phyloP scores from a whole-genome alignment of 1,140 invertebrate species.

The Drosophila rufa region DNA sequence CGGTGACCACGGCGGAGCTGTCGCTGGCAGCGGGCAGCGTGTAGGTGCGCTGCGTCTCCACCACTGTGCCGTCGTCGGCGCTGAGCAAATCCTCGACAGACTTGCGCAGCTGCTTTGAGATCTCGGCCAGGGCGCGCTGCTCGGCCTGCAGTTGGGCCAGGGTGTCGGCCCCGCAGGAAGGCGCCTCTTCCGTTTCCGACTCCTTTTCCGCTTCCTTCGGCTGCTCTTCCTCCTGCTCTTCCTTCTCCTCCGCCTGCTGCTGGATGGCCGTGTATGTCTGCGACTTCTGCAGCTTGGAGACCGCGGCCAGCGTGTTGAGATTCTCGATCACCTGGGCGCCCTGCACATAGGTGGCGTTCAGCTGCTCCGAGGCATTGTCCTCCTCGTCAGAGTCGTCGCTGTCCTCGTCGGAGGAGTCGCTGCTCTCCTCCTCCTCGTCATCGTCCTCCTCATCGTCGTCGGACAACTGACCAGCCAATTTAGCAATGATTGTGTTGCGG shows the following conservation, averaged over 20 bases:
- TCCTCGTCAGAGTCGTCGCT: constrained; percentile 75
- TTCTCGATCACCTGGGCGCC: constrained; percentile 83
- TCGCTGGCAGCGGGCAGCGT: constrained; percentile 58
- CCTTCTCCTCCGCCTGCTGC: constrained; percentile 51
- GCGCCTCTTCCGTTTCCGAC: neutral
- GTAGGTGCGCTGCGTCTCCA: constrained; percentile 59
- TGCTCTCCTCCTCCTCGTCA: constrained; percentile 70
- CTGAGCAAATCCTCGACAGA: constrained; percentile 78
- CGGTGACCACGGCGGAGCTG: constrained; percentile 59
- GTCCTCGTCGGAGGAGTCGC: constrained; percentile 73
- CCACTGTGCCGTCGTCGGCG: constrained; percentile 56
- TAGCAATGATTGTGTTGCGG: constrained; percentile 75
- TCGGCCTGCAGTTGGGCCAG: constrained; percentile 78
- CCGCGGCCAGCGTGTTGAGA: constrained; percentile 67
- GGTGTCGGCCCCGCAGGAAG: constrained; percentile 39
- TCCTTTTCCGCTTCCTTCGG: constrained; percentile 9
- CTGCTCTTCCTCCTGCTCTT: constrained; percentile 6
- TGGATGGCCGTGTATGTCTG: constrained; percentile 79
- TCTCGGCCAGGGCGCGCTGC: constrained; percentile 79
- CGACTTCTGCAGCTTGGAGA: constrained; percentile 76
- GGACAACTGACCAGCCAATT: constrained; percentile 68
- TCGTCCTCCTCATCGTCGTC: constrained; percentile 69
- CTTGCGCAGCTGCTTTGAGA: constrained; percentile 82
- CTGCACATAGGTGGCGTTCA: constrained; percentile 73
- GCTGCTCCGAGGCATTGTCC: constrained; percentile 63